Base-by-base conservation (phyloP, 1,140 invertebrate genomes). In the Streblospio benedicti region DNA sequence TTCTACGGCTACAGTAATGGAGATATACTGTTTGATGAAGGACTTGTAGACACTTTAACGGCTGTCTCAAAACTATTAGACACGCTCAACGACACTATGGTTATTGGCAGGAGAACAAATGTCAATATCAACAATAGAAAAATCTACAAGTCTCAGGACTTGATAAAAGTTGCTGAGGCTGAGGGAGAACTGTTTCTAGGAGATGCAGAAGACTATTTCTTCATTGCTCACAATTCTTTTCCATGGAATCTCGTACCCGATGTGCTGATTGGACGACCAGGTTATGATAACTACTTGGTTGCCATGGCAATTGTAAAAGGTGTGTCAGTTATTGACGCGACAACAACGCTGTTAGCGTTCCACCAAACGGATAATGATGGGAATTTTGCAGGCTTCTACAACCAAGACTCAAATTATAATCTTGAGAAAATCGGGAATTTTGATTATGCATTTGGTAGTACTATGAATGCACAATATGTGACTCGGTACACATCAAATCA, bases 141-240 rank as follows among this genome's bases (percentile, higher is more conserved):
- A 41, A 25, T 47, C 44, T 47, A 47, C 44, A n/a, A 20, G 5
- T 27, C 44, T n/a, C 27, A 9, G 44, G 44, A 47, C 44, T n/a
- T 47, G 4, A 25, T 20, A 4, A n/a, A 5, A 4, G 4, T 47
- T 4, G 44, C 44, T 27, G 27, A 18, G 44, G 18, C 44, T 5
- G 44, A 5, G 5, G 44, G 44, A 4, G n/a, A 25, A 4, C 44
- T 47, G 44, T 47, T 47, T 27, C 18, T 47, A n/a, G 18, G n/a
- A n/a, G 44, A 47, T 27, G 44, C 44, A n/a, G n/a, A 47, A 25
- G 44, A 47, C 44, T 47, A 47, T 27, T 47, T 47, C 44, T 47
- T 47, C 44, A 47, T 47, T n/a, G 27, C 44, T n/a, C 18, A n/a
- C 4, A 4, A 18, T n/a, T n/a, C n/a, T n/a, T 47, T 47, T 47